Conservation (phyloP, 1,140 invertebrate genomes). For the Chelonus insularis region DNA sequence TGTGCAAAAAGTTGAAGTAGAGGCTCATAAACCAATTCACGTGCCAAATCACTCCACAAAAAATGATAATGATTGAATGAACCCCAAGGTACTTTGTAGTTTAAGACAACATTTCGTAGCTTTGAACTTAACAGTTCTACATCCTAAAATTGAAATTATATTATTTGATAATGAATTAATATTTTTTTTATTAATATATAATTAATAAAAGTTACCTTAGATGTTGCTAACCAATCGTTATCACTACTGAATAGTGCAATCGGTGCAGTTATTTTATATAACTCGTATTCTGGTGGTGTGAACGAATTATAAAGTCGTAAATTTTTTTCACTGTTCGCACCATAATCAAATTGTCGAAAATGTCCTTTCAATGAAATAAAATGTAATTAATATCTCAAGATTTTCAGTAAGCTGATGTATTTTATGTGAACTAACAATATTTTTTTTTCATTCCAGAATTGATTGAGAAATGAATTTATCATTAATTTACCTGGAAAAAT, state of each 20-base stretch:
- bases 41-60: constrained; percentile 52
- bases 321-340: constrained; percentile 51
- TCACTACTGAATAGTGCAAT: constrained; percentile 67
- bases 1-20: constrained; percentile 43
- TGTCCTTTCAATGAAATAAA: constrained; percentile 36
- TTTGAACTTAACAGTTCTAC: constrained; percentile 43
- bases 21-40: constrained; percentile 44
- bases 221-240: constrained; percentile 65
- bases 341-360: constrained; percentile 56
- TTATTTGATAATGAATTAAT: no score
- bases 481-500: constrained; percentile 47
- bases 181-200: no score
- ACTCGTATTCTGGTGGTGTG: constrained; percentile 65
- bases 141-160: constrained; percentile 44
- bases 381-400: no score
- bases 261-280: constrained; percentile 64
- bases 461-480: neutral
- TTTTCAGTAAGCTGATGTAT: no score
- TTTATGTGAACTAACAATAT: neutral
- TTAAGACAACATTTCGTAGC: constrained; percentile 47
- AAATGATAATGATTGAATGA: constrained; percentile 61
- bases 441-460: neutral
- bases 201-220: constrained; percentile 57
- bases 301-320: constrained; percentile 48
- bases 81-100: constrained; percentile 41